Conservation (phyloP, 2,888 invertebrate species). For the Caenorhabditis sp. region DNA sequence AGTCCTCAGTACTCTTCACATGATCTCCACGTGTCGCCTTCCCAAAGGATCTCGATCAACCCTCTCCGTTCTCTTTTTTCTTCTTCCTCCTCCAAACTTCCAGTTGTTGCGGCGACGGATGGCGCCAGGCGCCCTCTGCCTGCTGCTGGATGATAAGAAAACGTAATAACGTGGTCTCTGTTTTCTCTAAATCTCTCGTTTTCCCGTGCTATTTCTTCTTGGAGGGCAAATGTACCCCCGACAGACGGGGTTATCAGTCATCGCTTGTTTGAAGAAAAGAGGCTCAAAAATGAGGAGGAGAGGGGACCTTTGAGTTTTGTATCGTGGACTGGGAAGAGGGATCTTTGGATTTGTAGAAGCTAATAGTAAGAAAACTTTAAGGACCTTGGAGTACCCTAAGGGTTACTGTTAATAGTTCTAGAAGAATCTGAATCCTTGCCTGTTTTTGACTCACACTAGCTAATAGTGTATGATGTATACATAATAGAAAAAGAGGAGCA, state of each 20-base stretch:
- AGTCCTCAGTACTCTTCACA: slow-evolving; percentile 26
- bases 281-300: not conserved
- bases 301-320: too few species aligned
- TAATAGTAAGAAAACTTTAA: too few species aligned
- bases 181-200: not conserved
- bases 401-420: too few species aligned
- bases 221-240: slow-evolving; percentile 30
- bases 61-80: slow-evolving; percentile 24
- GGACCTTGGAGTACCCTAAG: too few species aligned
- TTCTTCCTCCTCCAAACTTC: not conserved
- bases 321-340: too few species aligned
- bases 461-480: not conserved
- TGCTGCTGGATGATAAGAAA: not conserved
- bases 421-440: too few species aligned
- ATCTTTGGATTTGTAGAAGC: too few species aligned
- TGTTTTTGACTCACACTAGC: too few species aligned
- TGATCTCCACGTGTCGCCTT: slow-evolving; percentile 43
- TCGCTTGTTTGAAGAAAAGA: slow-evolving; percentile 3
- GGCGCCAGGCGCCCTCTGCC: slow-evolving; percentile 32
- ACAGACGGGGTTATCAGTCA: slow-evolving; percentile 38
- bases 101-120: slow-evolving; percentile 16
- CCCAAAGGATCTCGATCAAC: slow-evolving; percentile 4
- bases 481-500: slow-evolving; percentile 19
- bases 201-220: not conserved
- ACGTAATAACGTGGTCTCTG: slow-evolving; percentile 34